Evolutionary conservation across 2,888 invertebrate genomes (phyloP), one percentile per base, ranked within the genome.

Genomic region (Exocentrus adspersus): DNA sequence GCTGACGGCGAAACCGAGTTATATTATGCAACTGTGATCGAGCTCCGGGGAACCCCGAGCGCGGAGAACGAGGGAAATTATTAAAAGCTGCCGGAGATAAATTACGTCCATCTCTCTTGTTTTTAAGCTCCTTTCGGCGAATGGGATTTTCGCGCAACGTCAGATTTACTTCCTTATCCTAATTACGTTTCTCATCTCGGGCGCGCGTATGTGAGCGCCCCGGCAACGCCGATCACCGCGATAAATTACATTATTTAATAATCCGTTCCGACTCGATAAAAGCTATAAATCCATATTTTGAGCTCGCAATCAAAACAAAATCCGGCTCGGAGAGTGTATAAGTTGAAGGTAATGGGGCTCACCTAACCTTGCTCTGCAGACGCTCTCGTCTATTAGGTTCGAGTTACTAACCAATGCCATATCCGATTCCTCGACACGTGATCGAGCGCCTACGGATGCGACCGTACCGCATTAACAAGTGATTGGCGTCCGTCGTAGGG

Each of bases 401-500:
- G n/a, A n/a, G n/a, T n/a, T n/a, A 42, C 16, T 21, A 6, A 46
- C 6, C 14, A 46, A 9, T 12, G 24, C 14, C 19, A 19, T 2
- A 14, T 14, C 20, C 1, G 30, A 7, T 9, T n/a, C n/a, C n/a
- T n/a, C n/a, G n/a, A n/a, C n/a, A n/a, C n/a, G n/a, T n/a, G n/a
- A n/a, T n/a, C n/a, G n/a, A n/a, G n/a, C n/a, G n/a, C n/a, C n/a
- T n/a, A n/a, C n/a, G n/a, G n/a, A n/a, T n/a, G n/a, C n/a, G n/a
- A n/a, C n/a, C n/a, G 3, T 14, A 14, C 10, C 24, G 16, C 10
- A 20, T n/a, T n/a, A n/a, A 12, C n/a, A 20, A 57, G 57, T 57
- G 64, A 67, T 73, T 69, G 73, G 69, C 70, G 71, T 72, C 70
- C 69, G 72, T 57, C 71, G 74, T 72, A 73, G 54, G 56, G 77